Base-by-base conservation (phyloP, 1,140 invertebrate genomes). In the Lucilia cuprina region DNA sequence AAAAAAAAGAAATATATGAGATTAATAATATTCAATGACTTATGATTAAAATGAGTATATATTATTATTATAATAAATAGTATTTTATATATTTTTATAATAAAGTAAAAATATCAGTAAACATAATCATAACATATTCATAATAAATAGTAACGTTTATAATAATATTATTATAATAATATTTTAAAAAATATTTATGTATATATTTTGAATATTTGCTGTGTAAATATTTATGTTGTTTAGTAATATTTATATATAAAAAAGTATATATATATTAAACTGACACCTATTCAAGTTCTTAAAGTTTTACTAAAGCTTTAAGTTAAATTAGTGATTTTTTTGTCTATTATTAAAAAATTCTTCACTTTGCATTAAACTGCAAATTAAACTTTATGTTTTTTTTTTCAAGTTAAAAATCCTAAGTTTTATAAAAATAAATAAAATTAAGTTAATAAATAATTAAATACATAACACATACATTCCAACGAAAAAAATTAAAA, bases 1-100 rank as follows among this genome's bases (percentile, higher is more conserved):
- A 89, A 90, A 88, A 90, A 89, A 90, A 83, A 86, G 90, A 86
- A 89, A 89, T 90, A 89, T 88, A 89, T 90, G 90, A 90, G 89
- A 90, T 89, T 88, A 88, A 88, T 90, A 85, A 83, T 83, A 83
- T 83, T 83, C 30, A 75, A 75, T 83, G 70, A 49, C 77, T 74
- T 83, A 83, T 83, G 47, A 74, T 74, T 70, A 74, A 49, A 75
- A 83, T 83, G 49, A 75, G 21, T 47, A 49, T 74, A 50, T 60
- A 65, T 13, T 74, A 41, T 74, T 8, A 2, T 41, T 82, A 17
- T 50, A 19, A 60, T 30, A 60, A 49, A 41, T 41, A 82, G 9
- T 82, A 82, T n/a, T 60, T 82, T 70, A 35, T 83, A 10, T 21
- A 70, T 21, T 9, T 21, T 21, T 70, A 70, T 70, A 19, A 70